Conservation (phyloP, 2,797 vertebrate genomes). For the Megaceryle alcyon region DNA sequence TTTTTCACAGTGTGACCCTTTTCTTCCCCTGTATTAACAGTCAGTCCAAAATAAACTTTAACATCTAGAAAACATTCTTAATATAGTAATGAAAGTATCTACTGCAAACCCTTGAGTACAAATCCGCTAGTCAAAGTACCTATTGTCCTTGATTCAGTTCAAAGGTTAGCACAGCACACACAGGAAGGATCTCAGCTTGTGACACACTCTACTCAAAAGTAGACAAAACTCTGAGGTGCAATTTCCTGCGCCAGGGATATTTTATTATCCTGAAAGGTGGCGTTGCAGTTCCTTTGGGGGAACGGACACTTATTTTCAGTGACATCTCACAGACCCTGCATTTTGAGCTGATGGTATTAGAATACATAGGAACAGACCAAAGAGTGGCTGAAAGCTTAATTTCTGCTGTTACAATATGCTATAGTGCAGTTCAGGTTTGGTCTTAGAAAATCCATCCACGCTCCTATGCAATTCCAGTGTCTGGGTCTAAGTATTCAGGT, state of each 20-base stretch:
- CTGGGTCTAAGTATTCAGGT: background rate
- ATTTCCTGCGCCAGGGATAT: background rate
- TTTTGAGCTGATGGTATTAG: background rate
- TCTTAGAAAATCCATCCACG: background rate
- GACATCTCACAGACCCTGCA: fast-evolving
- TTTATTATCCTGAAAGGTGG: background rate
- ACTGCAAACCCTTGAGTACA: background rate
- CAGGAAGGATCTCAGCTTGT: background rate
- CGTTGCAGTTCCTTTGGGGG: background rate
- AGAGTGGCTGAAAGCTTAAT: background rate
- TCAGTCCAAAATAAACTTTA: background rate
- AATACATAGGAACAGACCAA: no score
- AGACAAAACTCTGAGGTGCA: background rate
- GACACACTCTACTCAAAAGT: background rate
- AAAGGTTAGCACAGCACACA: background rate
- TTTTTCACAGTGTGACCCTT: background rate
- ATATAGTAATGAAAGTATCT: background rate
- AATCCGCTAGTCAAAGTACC: background rate
- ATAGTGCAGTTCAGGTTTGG: background rate
- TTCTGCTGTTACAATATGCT: background rate
- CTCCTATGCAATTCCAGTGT: background rate
- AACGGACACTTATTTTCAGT: background rate
- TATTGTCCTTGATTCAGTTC: background rate
- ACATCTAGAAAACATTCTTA: background rate
- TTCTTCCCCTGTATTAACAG: background rate